These are phyloP conservation scores for Ceratina australensis DNA, from an alignment of 1,140 invertebrate genomes.

Conservation along the genomic window DNA sequence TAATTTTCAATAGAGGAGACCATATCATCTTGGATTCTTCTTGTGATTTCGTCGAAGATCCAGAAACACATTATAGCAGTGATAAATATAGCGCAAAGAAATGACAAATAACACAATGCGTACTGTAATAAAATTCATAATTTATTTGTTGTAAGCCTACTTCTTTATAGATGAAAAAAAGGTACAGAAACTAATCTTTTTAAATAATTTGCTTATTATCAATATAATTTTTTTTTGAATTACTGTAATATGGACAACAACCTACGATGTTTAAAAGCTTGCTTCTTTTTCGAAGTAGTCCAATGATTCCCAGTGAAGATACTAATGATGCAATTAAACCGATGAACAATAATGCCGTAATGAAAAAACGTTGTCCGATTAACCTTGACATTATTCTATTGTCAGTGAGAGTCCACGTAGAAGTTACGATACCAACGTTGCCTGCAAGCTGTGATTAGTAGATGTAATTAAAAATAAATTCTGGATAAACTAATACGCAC, in stretches of 20 bases:
- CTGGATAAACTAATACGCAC: constrained; percentile 49
- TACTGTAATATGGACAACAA: not conserved
- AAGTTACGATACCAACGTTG: constrained; percentile 53
- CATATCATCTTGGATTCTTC: constrained; percentile 62
- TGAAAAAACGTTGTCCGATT: constrained; percentile 58
- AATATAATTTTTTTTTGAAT: not conserved
- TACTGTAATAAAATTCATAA: constrained; percentile 54
- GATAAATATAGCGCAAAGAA: constrained; percentile 57
- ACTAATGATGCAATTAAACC: constrained; percentile 44
- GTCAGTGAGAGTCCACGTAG: constrained; percentile 64
- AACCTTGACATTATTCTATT: constrained; percentile 62
- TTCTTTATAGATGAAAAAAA: not conserved
- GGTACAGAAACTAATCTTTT: not conserved
- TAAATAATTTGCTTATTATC: not conserved
- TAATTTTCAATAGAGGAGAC: constrained; percentile 58
- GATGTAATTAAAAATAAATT: constrained; percentile 8
- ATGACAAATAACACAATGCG: constrained; percentile 45
- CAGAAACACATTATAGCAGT: constrained; percentile 60
- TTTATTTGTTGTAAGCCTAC: not conserved
- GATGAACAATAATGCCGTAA: constrained; percentile 56
- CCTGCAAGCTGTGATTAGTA: constrained; percentile 59
- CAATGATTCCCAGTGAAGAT: constrained; percentile 60
- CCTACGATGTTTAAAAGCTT: constrained; percentile 57
- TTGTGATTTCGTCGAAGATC: constrained; percentile 61
- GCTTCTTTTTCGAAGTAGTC: constrained; percentile 54